These are phyloP conservation scores for Vanessa cardui DNA, from an alignment of 2,888 invertebrate species.

Conservation along the genomic window DNA sequence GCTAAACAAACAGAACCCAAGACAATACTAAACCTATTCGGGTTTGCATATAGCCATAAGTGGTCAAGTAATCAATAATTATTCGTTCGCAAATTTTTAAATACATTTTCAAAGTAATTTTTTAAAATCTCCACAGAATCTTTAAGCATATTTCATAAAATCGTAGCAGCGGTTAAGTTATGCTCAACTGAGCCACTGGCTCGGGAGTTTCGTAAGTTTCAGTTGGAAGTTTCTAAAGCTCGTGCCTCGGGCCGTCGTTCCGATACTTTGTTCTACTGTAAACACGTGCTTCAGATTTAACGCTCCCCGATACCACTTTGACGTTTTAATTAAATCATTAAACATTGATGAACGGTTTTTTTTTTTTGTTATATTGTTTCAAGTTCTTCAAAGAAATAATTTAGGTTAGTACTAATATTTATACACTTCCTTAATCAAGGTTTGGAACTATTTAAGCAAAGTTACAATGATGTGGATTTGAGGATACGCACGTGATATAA, in stretches of 20 bases:
- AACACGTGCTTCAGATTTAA: slow-evolving; percentile 28
- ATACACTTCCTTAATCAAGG: too few species aligned
- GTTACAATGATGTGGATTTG: too few species aligned
- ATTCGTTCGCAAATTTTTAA: too few species aligned
- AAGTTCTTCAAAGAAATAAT: too few species aligned
- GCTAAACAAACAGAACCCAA: too few species aligned
- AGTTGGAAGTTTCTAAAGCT: slow-evolving; percentile 25
- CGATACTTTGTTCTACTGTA: slow-evolving; percentile 25
- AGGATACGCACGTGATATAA: too few species aligned
- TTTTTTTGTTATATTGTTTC: slow-evolving; percentile 3
- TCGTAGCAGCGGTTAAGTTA: slow-evolving; percentile 29
- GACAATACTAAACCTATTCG: too few species aligned
- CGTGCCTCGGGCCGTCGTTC: slow-evolving; percentile 25
- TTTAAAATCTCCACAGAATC: slow-evolving; percentile 21
- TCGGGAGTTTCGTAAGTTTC: slow-evolving; percentile 27
- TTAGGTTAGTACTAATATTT: too few species aligned
- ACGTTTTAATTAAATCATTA: slow-evolving; percentile 21
- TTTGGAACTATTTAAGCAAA: too few species aligned
- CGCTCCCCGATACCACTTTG: slow-evolving; percentile 18
- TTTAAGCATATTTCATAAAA: slow-evolving; percentile 29
- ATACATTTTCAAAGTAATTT: background rate
- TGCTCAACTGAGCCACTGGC: slow-evolving; percentile 31
- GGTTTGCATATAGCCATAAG: too few species aligned
- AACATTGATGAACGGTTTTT: background rate
- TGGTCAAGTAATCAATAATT: too few species aligned